These are phyloP conservation scores for Bubalus kerabau DNA, from an alignment of 2,113 vertebrate species.

Conservation along the genomic window DNA sequence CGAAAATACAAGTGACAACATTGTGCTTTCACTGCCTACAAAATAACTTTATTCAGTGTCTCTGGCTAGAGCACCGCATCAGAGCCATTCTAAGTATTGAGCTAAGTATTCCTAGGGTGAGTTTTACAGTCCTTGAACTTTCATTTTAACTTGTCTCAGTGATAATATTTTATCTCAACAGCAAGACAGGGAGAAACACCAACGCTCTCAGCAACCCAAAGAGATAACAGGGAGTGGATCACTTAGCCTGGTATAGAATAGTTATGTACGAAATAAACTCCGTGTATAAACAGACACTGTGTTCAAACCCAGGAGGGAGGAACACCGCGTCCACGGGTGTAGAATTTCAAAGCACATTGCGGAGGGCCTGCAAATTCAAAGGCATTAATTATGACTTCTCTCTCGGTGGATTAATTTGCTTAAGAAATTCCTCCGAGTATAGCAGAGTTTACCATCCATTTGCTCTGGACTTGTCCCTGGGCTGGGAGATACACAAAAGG, in stretches of 20 bases:
- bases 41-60: not conserved
- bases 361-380: conserved; percentile 31
- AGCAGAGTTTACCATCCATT: not conserved
- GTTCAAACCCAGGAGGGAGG: conserved; percentile 31
- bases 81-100: not conserved
- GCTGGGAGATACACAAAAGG: not conserved
- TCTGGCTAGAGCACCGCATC: not conserved
- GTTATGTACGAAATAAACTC: not conserved
- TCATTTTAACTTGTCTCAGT: not conserved
- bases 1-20: not conserved
- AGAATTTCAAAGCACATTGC: conserved; percentile 52
- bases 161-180: conserved; percentile 16
- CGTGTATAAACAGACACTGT: not conserved
- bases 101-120: not conserved
- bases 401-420: not conserved
- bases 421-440: not conserved
- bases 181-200: not conserved
- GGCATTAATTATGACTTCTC: conserved; percentile 38
- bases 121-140: not conserved
- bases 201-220: not conserved
- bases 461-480: not conserved
- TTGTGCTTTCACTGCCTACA: not conserved
- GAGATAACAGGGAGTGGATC: not conserved
- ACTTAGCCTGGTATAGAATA: not conserved
- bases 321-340: conserved; percentile 22